Percentiles rank a stretch among this genome's conserved stretches.
These are phyloP conservation scores for Pitta sordida DNA, from an alignment of 2,113 vertebrate species.

Conservation along the genomic window DNA sequence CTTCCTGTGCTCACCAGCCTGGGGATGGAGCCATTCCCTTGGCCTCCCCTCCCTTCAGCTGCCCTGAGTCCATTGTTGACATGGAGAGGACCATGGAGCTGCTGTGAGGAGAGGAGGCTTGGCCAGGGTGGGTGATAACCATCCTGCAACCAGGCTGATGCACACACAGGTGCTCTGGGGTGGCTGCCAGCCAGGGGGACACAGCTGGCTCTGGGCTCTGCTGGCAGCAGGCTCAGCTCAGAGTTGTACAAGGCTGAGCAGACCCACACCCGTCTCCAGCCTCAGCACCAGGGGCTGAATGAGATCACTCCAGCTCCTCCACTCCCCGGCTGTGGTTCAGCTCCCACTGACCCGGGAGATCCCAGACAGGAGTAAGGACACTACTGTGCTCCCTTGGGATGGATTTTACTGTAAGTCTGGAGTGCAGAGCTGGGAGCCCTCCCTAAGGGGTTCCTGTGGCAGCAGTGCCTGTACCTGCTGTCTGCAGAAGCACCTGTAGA, in stretches of 20 bases:
- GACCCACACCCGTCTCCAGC: background rate
- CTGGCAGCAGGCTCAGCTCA: background rate
- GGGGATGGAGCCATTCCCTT: fast-evolving
- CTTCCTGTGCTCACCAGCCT: background rate
- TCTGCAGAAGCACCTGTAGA: background rate
- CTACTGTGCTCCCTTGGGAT: background rate
- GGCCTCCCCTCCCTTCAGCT: background rate
- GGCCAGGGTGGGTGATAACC: background rate
- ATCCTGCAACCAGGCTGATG: background rate
- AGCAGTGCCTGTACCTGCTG: background rate
- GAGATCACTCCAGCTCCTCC: background rate
- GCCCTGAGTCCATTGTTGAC: fast-evolving
- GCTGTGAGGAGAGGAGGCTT: background rate
- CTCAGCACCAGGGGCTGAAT: background rate
- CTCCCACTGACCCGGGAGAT: background rate
- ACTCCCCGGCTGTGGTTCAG: background rate
- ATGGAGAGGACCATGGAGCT: background rate
- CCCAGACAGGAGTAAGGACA: background rate
- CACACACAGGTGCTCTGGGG: background rate
- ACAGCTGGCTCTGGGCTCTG: background rate
- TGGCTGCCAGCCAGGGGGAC: background rate
- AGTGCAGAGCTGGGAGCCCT: background rate
- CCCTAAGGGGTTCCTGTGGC: fast-evolving
- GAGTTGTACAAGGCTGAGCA: background rate
- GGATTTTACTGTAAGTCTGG: background rate